Evolutionary conservation across 2,113 vertebrate species (phyloP), one percentile per base, ranked within the genome.

Genomic region (Morone saxatilis): DNA sequence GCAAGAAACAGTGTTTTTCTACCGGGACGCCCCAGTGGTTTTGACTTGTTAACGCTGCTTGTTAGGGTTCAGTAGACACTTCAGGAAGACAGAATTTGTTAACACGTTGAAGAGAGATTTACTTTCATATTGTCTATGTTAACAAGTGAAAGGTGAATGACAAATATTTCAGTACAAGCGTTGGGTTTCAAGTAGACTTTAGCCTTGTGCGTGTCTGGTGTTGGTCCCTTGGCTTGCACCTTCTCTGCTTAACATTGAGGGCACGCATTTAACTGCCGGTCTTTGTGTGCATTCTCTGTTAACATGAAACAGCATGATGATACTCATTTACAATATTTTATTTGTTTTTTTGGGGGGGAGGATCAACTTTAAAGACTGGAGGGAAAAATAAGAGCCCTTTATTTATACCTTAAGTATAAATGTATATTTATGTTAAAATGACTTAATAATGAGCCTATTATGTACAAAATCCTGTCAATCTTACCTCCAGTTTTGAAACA

Each of bases 41-140:
- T 86, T 68, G 75, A 84, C 81, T 92, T 91, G 83, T 93, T 92
- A 92, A 74, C 53, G 66, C 81, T 68, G 88, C 80, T 89, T 89
- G 91, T 89, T 86, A 76, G 38, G 81, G 81, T 91, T 82, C 79
- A 84, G 82, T 65, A 50, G 82, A 66, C 66, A 75, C 84, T 76
- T 86, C 43, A 40, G 76, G 75, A 88, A 88, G 67, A 84, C 81
- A 78, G 71, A 76, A 66, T 87, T 81, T 90, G 85, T 85, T 90
- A 88, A 83, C 67, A 80, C 54, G 82, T 88, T 45, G 22, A 68
- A 67, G 67, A 81, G 53, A 89, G 77, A 90, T 90, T 88, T 86
- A 40, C 75, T 89, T 90, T 90, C 63, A 75, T 81, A 78, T 81
- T 57, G 76, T 86, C 83, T 83, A 60, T 68, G 84, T 87, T 90